Conservation (phyloP, 1,140 invertebrate genomes). For the fruit fly (Drosophila melanogaster) region Release_6_plus_ISO1_MT NC_004354.4:923501-924000, state of each 20-base stretch:
- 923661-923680: too few relatives aligned
- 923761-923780: background rate
- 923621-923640: too few relatives aligned
- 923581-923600: background rate
- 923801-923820: background rate
- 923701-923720: too few relatives aligned
- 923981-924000: background rate
- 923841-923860: slow-evolving; percentile 1
- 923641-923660: too few relatives aligned
- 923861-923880: background rate
- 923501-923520: background rate
- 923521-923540: background rate
- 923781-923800: slow-evolving; percentile 1
- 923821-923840: slow-evolving; percentile 21
- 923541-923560: background rate
- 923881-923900: background rate
- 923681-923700: too few relatives aligned
- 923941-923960: slow-evolving; percentile 4
- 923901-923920: too few relatives aligned
- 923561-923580: background rate
- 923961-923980: background rate
- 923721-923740: too few relatives aligned
- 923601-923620: background rate
- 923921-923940: background rate
- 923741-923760: too few relatives aligned